Conservation (phyloP, 2,113 vertebrate species). For the Ranitomeya variabilis region DNA sequence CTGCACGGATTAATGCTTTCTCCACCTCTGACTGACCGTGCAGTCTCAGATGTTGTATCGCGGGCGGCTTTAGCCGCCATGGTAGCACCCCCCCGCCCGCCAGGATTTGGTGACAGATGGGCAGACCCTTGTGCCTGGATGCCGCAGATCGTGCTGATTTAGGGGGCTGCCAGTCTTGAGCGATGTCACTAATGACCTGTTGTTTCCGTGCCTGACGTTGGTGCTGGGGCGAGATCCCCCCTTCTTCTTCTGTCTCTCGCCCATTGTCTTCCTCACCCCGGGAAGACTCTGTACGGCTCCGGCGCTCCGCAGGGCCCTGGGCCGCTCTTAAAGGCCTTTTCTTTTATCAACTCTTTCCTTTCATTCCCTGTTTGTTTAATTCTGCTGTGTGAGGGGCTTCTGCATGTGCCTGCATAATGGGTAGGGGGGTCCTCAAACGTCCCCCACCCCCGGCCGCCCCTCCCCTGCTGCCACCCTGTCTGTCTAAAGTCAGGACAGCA, state of each 20-base stretch:
- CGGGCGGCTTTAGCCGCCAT: too few species aligned
- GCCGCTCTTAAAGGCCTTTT: conserved; percentile 23
- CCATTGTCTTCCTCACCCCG: conserved; percentile 41
- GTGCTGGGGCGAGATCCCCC: not conserved
- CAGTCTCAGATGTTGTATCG: too few species aligned
- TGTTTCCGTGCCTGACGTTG: not conserved
- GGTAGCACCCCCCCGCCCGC: not conserved
- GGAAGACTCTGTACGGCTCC: conserved; percentile 29
- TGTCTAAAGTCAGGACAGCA: conserved; percentile 42
- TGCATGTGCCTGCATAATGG: conserved; percentile 47
- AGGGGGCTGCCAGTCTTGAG: not conserved
- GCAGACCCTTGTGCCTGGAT: not conserved
- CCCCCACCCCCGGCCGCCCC: conserved; percentile 37
- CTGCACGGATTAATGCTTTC: too few species aligned
- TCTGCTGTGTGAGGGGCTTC: conserved; percentile 32
- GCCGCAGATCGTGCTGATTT: not conserved
- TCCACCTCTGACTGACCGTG: too few species aligned
- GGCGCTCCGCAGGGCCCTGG: conserved; percentile 22
- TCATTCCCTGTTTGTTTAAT: conserved; percentile 50
- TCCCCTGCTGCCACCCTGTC: conserved; percentile 50
- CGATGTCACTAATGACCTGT: conserved; percentile 1
- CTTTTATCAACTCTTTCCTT: conserved; percentile 37
- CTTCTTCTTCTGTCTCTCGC: not conserved
- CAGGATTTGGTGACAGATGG: conserved; percentile 6
- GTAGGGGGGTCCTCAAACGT: not conserved